Evolutionary conservation across 2,797 vertebrate genomes (phyloP).

Genomic region (Pseudotriccus pelzelni): DNA sequence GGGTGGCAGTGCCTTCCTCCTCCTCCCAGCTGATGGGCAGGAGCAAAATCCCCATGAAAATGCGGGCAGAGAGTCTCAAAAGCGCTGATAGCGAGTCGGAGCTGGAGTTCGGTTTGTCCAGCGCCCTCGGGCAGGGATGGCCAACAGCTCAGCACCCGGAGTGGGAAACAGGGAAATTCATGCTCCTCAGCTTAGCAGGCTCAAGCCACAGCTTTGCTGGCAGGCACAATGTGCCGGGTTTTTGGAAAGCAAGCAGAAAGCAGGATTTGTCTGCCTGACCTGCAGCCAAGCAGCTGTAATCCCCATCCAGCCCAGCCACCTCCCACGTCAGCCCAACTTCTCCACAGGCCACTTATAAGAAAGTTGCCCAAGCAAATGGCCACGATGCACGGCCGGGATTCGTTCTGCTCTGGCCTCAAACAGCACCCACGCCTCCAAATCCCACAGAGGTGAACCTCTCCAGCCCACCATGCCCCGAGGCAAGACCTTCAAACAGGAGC

Average conservation of each 20-base stretch:
- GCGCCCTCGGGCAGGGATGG: background rate
- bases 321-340: background rate
- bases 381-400: rapidly evolving
- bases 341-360: background rate
- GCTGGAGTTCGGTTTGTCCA: background rate
- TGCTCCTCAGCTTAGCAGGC: background rate
- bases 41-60: background rate
- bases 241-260: background rate
- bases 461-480: background rate
- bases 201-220: background rate
- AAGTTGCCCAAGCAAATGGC: background rate
- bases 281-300: background rate
- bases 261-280: slow-evolving; percentile 10
- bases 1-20: background rate
- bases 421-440: background rate
- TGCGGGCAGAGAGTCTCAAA: background rate
- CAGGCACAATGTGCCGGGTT: background rate
- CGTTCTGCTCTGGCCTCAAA: background rate
- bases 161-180: background rate
- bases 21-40: background rate
- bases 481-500: background rate
- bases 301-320: background rate
- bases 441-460: background rate
- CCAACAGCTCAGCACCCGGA: background rate
- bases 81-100: rapidly evolving